Evolutionary conservation across 2,797 vertebrate genomes (phyloP), one percentile per base, ranked within the genome.

Genomic region (Myiothlypis coronata): DNA sequence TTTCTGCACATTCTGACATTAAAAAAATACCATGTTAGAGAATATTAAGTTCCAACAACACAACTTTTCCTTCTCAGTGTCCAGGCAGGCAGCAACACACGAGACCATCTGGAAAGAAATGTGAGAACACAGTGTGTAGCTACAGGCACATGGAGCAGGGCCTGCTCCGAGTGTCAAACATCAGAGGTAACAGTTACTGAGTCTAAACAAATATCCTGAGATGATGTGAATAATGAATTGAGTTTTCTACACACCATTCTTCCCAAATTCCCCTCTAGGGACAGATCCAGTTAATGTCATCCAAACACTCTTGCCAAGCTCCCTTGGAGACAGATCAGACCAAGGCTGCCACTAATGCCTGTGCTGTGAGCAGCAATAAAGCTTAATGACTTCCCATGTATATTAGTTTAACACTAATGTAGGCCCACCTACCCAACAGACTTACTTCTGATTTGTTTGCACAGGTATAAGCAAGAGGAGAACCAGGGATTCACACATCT

Each of bases 161-260:
- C 92, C 93, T 87, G 52, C 64, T 34, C 81, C 85, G 47, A 80
- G 77, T 80, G 93, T 93, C 0, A 0, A 77, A 93, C 92, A 89
- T 52, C 87, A 89, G 90, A 92, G 83, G 89, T 76, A 95, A 90
- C 81, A 89, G 77, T 83, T 71, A 60, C 69, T 13, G 60, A 91
- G 60, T 90, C 93, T 80, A 92, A 95, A 92, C 75, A 96, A 96
- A 96, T 93, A 94, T 87, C 84, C 90, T 75, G 57, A 95, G 92
- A 87, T 1, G 3, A 90, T 35, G 50, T 89, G 94, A 93, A 93
- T 69, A 96, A 89, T 8, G 68, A 96, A 83, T 82, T 69, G 79
- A 53, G 50, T 84, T 94, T 92, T 95, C 91, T 59, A 60, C 44
- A 4, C 13, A 11, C 65, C 34, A 49, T 93, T 92, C 93, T 95